Evolutionary conservation across 2,797 vertebrate species (phyloP).

Genomic region (Perodicticus potto): DNA sequence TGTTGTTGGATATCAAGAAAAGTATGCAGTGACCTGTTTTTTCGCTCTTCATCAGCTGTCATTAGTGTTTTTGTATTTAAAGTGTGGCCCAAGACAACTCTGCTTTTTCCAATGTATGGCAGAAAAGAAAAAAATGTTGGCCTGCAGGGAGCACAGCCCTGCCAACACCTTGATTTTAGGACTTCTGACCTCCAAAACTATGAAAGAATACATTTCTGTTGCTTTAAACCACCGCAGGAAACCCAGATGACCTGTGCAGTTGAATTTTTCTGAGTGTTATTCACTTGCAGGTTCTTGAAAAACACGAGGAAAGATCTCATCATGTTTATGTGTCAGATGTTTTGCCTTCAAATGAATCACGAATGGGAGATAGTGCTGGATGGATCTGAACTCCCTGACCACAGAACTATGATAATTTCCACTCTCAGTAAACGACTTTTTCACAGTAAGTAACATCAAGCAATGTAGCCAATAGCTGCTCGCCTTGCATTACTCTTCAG

Average conservation of each 20-base stretch:
- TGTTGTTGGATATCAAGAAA: no score
- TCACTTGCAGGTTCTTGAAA: not conserved
- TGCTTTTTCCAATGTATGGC: no score
- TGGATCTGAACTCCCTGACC: not conserved
- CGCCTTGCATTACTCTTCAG: not conserved
- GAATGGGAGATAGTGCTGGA: fast-evolving
- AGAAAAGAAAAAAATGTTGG: no score
- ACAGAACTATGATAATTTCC: not conserved
- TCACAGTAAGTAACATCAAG: fast-evolving
- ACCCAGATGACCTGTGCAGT: no score
- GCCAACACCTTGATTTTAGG: not conserved
- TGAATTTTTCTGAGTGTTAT: no score
- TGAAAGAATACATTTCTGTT: no score
- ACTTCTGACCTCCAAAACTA: no score
- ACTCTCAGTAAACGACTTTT: not conserved
- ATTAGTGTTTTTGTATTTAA: no score
- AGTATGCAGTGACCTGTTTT: no score
- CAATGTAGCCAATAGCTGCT: not conserved
- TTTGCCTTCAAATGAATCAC: not conserved
- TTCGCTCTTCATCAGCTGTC: no score
- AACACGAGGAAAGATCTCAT: not conserved
- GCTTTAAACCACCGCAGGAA: not conserved
- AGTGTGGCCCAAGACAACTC: no score
- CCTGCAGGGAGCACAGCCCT: not conserved
- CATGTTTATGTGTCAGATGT: not conserved